Percentiles rank a stretch among this genome's conserved stretches.
Conservation (phyloP, 2,888 invertebrate genomes). For the Clanis bilineata region DNA sequence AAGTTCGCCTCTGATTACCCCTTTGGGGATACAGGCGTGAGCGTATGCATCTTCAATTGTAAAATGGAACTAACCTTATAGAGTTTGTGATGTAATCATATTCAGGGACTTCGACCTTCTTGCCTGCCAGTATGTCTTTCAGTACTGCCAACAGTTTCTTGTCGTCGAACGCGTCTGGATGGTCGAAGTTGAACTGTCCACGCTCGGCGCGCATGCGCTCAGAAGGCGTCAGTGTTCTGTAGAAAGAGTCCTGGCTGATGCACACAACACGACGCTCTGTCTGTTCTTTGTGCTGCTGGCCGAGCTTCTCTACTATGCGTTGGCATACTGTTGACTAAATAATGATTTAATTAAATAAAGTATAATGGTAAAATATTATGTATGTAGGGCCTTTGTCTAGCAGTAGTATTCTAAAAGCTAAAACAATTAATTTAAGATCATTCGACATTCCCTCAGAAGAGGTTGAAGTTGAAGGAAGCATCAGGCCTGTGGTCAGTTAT, state of each 20-base stretch:
- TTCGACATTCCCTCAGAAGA: no score
- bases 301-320: conserved; percentile 97
- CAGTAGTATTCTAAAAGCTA: no score
- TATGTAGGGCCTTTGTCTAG: no score
- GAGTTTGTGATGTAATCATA: conserved; percentile 97
- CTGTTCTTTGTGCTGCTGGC: conserved; percentile 95
- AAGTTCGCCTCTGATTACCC: no score
- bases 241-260: conserved; percentile 98
- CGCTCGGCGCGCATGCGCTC: conserved; percentile 92
- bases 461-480: no score
- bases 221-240: conserved; percentile 90
- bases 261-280: conserved; percentile 94
- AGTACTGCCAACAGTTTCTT: conserved; percentile 91
- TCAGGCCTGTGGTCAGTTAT: no score
- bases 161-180: conserved; percentile 98
- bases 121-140: conserved; percentile 91
- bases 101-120: conserved; percentile 93
- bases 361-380: no score
- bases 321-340: conserved; percentile 98
- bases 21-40: no score
- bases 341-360: no score
- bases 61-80: conserved; percentile 83
- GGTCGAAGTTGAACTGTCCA: conserved; percentile 99
- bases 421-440: no score
- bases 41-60: neutral